Conservation (phyloP, 2,888 invertebrate species). For the Stictocephala bisonia region DNA sequence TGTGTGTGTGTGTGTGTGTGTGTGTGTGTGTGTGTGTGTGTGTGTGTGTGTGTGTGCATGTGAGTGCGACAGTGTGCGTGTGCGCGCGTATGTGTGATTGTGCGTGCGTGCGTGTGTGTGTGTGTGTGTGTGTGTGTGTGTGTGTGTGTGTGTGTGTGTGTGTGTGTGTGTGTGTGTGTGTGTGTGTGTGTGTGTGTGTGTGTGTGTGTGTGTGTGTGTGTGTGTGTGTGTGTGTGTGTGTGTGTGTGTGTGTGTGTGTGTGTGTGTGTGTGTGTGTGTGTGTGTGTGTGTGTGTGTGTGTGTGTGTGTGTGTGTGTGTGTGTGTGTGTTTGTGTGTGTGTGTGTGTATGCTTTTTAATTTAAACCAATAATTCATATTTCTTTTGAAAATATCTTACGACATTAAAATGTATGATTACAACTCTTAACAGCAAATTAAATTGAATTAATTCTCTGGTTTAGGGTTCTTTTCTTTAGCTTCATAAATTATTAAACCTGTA, state of each 20-base stretch:
- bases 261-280: slow-evolving; percentile 1
- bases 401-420: no score
- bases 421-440: no score
- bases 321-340: no score
- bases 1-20: no score
- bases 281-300: slow-evolving; percentile 9
- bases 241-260: slow-evolving; percentile 9
- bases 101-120: neutral
- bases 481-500: no score
- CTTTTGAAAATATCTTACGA: no score
- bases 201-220: slow-evolving; percentile 13
- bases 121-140: slow-evolving; percentile 13
- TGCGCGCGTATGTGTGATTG: neutral
- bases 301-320: slow-evolving; percentile 13
- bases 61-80: neutral
- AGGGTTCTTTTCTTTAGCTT: no score
- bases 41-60: no score
- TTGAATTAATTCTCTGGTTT: no score
- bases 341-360: neutral
- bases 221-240: slow-evolving; percentile 4
- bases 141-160: slow-evolving; percentile 13
- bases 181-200: slow-evolving; percentile 2
- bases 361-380: neutral
- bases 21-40: no score
- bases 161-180: slow-evolving; percentile 13